phyloP scores from a whole-genome alignment of 1,140 invertebrate species.

The Microvelia longipes region DNA sequence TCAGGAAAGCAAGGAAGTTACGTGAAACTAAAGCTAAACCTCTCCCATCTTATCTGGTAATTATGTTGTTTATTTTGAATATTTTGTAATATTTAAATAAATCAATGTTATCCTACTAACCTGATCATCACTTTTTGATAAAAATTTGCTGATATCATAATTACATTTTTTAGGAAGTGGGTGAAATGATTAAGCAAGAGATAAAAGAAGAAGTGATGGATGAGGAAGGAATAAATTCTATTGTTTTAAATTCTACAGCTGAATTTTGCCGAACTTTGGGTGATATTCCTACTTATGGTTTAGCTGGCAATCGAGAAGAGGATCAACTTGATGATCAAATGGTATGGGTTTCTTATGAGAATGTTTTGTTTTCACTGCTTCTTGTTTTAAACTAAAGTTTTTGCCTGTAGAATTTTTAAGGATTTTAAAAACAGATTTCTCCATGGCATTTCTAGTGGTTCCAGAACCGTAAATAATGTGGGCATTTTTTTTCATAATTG shows the following conservation, averaged over 20 bases:
- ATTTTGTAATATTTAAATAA: too few species aligned
- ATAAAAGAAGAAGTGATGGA: constrained; percentile 33
- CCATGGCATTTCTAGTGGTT: too few species aligned
- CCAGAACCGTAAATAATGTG: too few species aligned
- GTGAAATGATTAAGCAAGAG: constrained; percentile 25
- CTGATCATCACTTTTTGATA: too few species aligned
- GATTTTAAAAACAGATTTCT: neutral
- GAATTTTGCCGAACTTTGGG: constrained; percentile 94
- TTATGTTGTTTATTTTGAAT: too few species aligned
- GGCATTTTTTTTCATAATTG: too few species aligned
- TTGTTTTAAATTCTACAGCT: constrained; percentile 82
- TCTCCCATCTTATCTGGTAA: neutral
- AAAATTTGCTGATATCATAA: too few species aligned
- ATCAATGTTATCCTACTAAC: too few species aligned
- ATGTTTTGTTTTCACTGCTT: constrained; percentile 18
- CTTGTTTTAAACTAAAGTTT: neutral
- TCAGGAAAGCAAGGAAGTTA: constrained; percentile 56
- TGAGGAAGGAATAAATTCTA: constrained; percentile 32
- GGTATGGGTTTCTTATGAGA: constrained; percentile 59
- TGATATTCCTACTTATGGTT: constrained; percentile 84
- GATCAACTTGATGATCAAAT: constrained; percentile 21
- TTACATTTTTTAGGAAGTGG: constrained; percentile 10
- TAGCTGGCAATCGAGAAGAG: constrained; percentile 74
- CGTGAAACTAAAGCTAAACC: constrained; percentile 33
- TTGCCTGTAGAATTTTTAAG: neutral